Base-by-base conservation (phyloP, 2,113 vertebrate species). In the Nematolebias whitei region DNA sequence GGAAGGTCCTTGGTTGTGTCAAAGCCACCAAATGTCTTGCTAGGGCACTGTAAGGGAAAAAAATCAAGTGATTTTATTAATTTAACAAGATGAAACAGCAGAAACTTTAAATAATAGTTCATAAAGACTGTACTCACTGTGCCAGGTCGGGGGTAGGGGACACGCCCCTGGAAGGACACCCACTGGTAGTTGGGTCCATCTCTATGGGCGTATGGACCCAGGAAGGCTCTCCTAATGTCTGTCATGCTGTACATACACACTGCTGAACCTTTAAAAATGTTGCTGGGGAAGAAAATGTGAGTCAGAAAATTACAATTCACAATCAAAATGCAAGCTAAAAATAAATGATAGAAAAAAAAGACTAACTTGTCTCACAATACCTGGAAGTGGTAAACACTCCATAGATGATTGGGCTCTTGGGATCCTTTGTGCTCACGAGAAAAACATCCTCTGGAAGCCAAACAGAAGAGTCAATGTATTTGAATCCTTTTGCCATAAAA, bases 161-260 rank as follows among this genome's bases (percentile, higher is more conserved):
- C 98, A 56, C 97, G 90, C 24, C 97, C 96, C 79, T 98, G 96
- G 80, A 92, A 99, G 13, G 98, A 96, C 23, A 98, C 95, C 98
- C 98, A 99, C 68, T 99, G 98, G 66, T 98, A 99, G 87, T 95
- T 98, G 2, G 96, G 98, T 6, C 98, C 98, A 44, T 99, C 97
- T 80, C 98, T 90, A 68, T 99, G 98, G 39, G 97, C 96, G 0
- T 98, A 99, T 1, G 98, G 96, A 23, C 98, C 98, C 20, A 99
- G 90, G 72, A 99, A 99, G 0, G 98, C 98, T 73, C 98, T 93
- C 58, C 98, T 92, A 45, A 99, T 94, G 52, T 99, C 98, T 1
- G 95, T 92, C 96, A 99, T 96, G 89, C 94, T 98, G 78, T 98
- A 99, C 93, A 98, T 93, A 8, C 98, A 99, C 51, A 99, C 96